Conservation (phyloP, 2,888 invertebrate genomes). For the Thecocarcelia acutangulata region DNA sequence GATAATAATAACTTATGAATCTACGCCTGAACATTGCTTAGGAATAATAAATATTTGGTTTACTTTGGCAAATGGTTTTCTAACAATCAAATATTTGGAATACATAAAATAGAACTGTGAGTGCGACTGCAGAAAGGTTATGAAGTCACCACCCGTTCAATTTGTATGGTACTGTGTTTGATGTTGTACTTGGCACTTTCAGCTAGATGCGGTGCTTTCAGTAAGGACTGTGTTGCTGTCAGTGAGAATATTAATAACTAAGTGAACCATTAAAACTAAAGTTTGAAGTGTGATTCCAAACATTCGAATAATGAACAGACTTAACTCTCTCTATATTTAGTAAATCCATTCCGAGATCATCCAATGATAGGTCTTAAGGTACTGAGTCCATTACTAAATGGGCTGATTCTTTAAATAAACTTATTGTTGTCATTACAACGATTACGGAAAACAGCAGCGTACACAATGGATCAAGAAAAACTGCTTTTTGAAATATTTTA, state of each 20-base stretch:
- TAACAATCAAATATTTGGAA: no score
- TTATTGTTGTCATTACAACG: constrained; percentile 89
- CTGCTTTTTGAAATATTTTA: constrained; percentile 88
- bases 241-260: constrained; percentile 80
- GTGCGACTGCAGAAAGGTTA: no score
- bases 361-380: constrained; percentile 83
- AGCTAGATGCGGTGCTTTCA: no score
- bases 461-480: constrained; percentile 92
- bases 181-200: no score
- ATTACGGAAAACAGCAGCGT: constrained; percentile 91
- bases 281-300: constrained; percentile 87
- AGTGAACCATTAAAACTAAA: constrained; percentile 78
- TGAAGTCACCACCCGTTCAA: no score
- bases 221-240: no score
- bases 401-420: constrained; percentile 88
- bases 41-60: no score
- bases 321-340: constrained; percentile 82
- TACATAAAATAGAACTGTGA: no score
- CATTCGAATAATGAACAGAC: constrained; percentile 89
- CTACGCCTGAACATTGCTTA: no score
- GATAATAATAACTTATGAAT: no score
- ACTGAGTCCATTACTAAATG: constrained; percentile 89
- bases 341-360: constrained; percentile 82
- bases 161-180: no score
- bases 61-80: no score